A percentile compares a stretch with the other conserved stretches of the same genome.
Evolutionary conservation across 2,113 vertebrate species (phyloP).

Genomic region (Eurypyga helias): DNA sequence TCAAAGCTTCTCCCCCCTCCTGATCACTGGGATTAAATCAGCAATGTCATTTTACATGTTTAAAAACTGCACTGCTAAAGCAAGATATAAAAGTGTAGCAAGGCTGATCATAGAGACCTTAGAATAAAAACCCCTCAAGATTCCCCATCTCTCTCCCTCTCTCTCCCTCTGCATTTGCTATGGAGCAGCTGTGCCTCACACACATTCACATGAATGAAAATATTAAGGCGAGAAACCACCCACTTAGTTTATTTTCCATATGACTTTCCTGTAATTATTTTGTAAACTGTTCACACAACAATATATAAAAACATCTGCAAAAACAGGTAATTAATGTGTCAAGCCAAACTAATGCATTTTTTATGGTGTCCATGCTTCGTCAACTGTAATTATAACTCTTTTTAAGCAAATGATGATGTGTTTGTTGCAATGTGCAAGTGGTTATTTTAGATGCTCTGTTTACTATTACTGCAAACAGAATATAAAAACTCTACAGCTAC

Average conservation of each 20-base stretch:
- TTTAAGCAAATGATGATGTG: constrained; percentile 93
- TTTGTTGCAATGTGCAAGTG: constrained; percentile 88
- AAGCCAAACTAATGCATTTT: constrained; percentile 94
- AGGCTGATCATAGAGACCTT: constrained; percentile 69
- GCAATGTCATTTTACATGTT: constrained; percentile 67
- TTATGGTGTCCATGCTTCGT: constrained; percentile 90
- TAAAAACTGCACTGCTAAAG: constrained; percentile 61
- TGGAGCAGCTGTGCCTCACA: constrained; percentile 85
- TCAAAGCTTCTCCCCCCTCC: constrained; percentile 57
- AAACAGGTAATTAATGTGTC: constrained; percentile 96
- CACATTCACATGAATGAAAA: constrained; percentile 91
- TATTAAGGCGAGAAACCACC: constrained; percentile 89
- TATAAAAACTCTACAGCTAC: constrained; percentile 78
- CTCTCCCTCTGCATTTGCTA: constrained; percentile 75
- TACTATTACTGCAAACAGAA: constrained; percentile 83
- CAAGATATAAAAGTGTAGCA: constrained; percentile 69
- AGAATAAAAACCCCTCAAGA: constrained; percentile 81
- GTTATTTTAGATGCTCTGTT: constrained; percentile 89
- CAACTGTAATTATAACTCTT: constrained; percentile 94
- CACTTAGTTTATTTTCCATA: constrained; percentile 94
- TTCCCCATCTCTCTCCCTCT: constrained; percentile 62
- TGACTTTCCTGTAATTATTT: constrained; percentile 93
- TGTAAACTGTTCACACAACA: constrained; percentile 94
- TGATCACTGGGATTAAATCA: constrained; percentile 64
- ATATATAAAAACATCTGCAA: constrained; percentile 96